Evolutionary conservation across 2,113 vertebrate species (phyloP).

Genomic region (Daboia siamensis): DNA sequence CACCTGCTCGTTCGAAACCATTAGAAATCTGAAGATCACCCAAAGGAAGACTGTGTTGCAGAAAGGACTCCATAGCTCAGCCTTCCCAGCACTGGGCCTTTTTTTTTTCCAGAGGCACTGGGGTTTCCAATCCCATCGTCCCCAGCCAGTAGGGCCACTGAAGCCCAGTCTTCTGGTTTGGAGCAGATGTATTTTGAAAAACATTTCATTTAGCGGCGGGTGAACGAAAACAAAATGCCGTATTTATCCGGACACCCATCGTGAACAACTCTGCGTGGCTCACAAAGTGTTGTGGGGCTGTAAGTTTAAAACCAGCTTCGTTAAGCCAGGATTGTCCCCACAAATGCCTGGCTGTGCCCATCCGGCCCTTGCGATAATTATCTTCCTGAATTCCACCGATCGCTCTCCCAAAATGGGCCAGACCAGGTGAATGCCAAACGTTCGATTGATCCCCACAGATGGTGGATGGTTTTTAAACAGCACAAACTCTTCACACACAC

Average conservation of each 20-base stretch:
- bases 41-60: neutral
- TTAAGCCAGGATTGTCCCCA: accelerated
- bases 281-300: neutral
- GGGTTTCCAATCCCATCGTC: neutral
- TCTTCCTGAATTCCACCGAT: neutral
- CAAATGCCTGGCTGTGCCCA: neutral
- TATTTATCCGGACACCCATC: neutral
- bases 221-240: neutral
- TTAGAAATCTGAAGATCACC: neutral
- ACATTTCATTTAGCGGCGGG: neutral
- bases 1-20: neutral
- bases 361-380: neutral
- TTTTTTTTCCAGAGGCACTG: neutral
- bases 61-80: neutral
- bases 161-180: neutral
- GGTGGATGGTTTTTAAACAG: slow-evolving; percentile 36
- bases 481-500: neutral
- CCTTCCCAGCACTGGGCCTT: neutral
- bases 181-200: neutral
- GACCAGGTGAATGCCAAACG: neutral
- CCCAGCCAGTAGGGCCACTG: too few relatives aligned
- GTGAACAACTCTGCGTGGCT: neutral
- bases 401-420: slow-evolving; percentile 5
- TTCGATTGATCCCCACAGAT: slow-evolving; percentile 36
- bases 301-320: neutral